phyloP scores from a whole-genome alignment of 2,797 vertebrate species.

The Meriones psammophilus region DNA sequence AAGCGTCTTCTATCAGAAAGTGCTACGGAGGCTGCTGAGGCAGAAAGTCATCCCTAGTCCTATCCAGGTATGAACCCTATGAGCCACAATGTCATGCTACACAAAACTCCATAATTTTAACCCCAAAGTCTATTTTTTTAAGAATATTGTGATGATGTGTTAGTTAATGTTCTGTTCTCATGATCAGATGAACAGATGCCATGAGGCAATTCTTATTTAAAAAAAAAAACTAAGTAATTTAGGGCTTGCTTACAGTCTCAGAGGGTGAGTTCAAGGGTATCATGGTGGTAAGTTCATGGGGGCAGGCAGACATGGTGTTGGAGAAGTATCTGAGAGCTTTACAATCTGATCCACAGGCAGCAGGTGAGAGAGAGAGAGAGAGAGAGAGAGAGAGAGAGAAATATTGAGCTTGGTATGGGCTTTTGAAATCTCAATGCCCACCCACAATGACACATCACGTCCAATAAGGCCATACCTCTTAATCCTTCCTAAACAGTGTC shows the following conservation, averaged over 20 bases:
- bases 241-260: background rate
- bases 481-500: background rate
- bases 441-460: background rate
- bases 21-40: background rate
- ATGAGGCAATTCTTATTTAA: background rate
- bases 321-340: background rate
- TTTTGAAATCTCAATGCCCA: background rate
- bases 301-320: background rate
- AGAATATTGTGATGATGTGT: background rate
- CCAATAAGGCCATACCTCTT: background rate
- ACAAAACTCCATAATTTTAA: conserved; percentile 35
- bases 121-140: background rate
- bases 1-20: background rate
- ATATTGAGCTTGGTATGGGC: background rate
- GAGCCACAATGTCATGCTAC: background rate
- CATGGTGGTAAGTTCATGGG: background rate
- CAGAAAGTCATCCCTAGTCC: background rate
- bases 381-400: background rate
- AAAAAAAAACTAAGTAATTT: background rate
- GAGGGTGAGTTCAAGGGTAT: background rate
- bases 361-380: background rate
- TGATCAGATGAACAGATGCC: background rate
- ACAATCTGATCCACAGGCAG: background rate
- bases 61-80: background rate
- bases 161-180: background rate